Base-by-base conservation (phyloP, 2,888 invertebrate species). In the Nesidiocoris tenuis region DNA sequence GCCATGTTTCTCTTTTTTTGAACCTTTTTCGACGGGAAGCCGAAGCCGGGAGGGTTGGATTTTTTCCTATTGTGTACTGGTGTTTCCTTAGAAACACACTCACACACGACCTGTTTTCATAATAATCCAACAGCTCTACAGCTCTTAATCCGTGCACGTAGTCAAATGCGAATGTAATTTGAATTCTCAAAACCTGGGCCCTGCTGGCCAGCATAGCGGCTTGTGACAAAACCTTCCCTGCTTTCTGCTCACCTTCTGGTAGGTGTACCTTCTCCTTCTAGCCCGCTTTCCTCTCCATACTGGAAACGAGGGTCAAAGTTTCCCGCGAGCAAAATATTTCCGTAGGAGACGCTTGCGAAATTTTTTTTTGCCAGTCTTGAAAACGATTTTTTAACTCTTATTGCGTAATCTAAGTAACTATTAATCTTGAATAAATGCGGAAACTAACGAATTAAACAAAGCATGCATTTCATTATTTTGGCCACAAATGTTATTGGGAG, bases 111-210 rank as follows among this genome's bases (percentile, higher is more conserved):
- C 19, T n/a, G 61, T 65, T 57, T n/a, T 57, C 74, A 19, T 56
- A 74, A 74, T 74, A 74, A 74, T 74, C 74, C 66, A 19, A 12
- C 19, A 64, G 65, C 56, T 39, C 65, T 65, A 23, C 74, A n/a
- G 54, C 61, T 23, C 66, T 56, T 74, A 74, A 74, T 65, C 74
- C 74, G 39, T 24, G 56, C 74, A 74, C 74, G 74, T 74, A 65
- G 64, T 57, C 65, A 74, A 74, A 74, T 74, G 74, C 65, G 74
- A 74, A 74, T 74, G 74, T 74, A 74, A 74, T 74, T 74, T 74
- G 74, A 74, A 74, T 74, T 65, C 65, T 57, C 64, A 65, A 74
- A 74, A 57, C 65, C 65, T 61, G 59, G 61, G 24, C 39, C 39
- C 3, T 3, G 39, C 3, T 39, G 39, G 12, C 39, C 39, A 39